Base-by-base conservation (phyloP, 2,113 vertebrate genomes). In the Cacatua alba region DNA sequence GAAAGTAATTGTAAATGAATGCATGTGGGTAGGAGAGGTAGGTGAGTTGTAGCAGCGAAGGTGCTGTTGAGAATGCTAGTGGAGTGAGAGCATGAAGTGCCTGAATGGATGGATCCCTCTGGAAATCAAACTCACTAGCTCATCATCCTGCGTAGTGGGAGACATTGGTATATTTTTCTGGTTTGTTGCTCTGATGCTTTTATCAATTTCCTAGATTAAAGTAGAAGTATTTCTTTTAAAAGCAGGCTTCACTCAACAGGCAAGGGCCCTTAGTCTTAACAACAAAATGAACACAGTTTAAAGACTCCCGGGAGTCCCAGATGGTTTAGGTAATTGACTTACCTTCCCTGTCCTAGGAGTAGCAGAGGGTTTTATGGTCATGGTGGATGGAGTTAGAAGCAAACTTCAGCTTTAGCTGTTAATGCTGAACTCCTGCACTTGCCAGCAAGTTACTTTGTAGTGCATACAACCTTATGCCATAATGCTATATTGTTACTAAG, bases 61-160 rank as follows among this genome's bases (percentile, higher is more conserved):
- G 23, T 65, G 51, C n/a, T 35, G 4, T 69, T 53, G 39, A 60
- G 39, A 64, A 24, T 17, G 31, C 8, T 39, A 9, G 31, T 23
- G 28, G n/a, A 24, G 3, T 75, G 31, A 43, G 20, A 0, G 1
- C 19, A 8, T 39, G 17, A 76, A 55, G 39, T 41, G 51, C 63
- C 28, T 10, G 31, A 44, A 57, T 33, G 29, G n/a, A 62, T 60
- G 41, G 51, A 41, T 71, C 17, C 33, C 26, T 55, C 52, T 55
- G 41, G 64, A 60, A 71, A 44, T 18, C 0, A 2, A 71, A 49
- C 70, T 85, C 1, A 0, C 60, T 53, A 44, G 46, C 44, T 25
- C 1, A 1, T 69, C 0, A 0, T 65, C 37, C 59, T 46, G 14
- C 44, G 11, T 55, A 3, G 33, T 35, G 35, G 10, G 17, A 11